Evolutionary conservation across 2,888 invertebrate species (phyloP), one percentile per base, ranked within the genome.

Genomic region (Ramazzottius varieornatus): DNA sequence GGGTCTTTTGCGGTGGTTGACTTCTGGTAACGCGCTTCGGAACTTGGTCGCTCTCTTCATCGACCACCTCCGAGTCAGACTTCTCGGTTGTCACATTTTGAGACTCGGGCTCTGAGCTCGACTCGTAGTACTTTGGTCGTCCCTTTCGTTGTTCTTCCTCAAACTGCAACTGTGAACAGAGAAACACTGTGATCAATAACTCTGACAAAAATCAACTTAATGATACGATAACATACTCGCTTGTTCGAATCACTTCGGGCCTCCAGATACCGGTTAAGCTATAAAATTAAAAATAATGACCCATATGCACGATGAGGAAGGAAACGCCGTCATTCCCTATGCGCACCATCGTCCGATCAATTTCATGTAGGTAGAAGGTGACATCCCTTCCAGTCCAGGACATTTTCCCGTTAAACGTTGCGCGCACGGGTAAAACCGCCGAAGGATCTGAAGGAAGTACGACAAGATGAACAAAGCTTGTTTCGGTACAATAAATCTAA

Each of bases 381-480:
- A 98, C 96, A 65, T 94, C 90, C 77, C 92, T 94, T 70, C 91
- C 91, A 68, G 98, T 99, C 98, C 98, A 98, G 29, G 96, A 96
- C 67, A 96, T 29, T 54, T 54, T 29, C 16, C 54, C 54, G 4
- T 16, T 8, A 24, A 54, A 54, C 29, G 54, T n/a, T 24, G 4
- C 4, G 8, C 54, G 20, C 13, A 54, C 29, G 8, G 54, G 54
- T 13, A 54, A 29, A 8, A 54, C 20, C 29, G 54, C 54, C 13
- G 40, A 40, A 20, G 40, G 40, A 40, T 40, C 40, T 40, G 20
- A 8, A 40, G 20, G 8, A 40, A 40, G 8, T 13, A 40, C 40
- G 40, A 40, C 40, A 40, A 40, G 13, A 40, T 40, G 20, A 40
- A 8, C 40, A 8, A 13, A 20, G 20, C 40, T 40, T n/a, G n/a